phyloP scores from a whole-genome alignment of 2,113 vertebrate species.

The Tricholaema leucomelas region DNA sequence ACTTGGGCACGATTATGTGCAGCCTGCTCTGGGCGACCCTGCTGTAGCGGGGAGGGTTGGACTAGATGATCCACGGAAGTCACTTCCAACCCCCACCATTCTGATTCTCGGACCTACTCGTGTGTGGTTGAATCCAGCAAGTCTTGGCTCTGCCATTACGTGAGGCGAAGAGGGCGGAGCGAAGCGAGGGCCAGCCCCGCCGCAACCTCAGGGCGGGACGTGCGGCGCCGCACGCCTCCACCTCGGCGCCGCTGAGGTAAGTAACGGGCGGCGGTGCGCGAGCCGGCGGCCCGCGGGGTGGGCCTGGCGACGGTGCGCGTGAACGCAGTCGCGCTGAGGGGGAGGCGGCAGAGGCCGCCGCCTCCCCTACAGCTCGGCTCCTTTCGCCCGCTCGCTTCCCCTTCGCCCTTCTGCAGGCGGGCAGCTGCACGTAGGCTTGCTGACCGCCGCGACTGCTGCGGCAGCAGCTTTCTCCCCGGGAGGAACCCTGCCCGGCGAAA shows the following conservation, averaged over 20 bases:
- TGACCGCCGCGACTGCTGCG: not conserved
- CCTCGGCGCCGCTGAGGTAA: not conserved
- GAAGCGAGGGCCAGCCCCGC: not conserved
- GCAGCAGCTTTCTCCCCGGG: no score
- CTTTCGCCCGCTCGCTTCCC: not conserved
- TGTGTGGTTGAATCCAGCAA: not conserved
- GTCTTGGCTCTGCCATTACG: not conserved
- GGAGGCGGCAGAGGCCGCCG: not conserved
- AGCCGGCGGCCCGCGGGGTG: not conserved
- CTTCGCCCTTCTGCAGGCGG: not conserved
- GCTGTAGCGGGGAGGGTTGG: not conserved
- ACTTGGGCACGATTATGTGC: not conserved
- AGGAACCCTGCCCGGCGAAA: no score
- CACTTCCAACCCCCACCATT: not conserved
- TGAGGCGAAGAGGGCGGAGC: not conserved
- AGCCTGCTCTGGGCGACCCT: not conserved
- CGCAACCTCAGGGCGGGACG: not conserved
- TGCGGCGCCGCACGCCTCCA: not conserved
- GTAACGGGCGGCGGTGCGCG: fast-evolving
- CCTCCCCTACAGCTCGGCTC: not conserved
- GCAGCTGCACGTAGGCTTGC: not conserved
- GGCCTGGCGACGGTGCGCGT: not conserved
- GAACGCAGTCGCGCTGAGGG: not conserved
- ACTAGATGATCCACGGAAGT: not conserved
- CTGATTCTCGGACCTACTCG: not conserved